Percentiles rank a stretch among this genome's conserved stretches.
phyloP scores from a whole-genome alignment of 2,888 invertebrate genomes.

The Pheosia gnoma region DNA sequence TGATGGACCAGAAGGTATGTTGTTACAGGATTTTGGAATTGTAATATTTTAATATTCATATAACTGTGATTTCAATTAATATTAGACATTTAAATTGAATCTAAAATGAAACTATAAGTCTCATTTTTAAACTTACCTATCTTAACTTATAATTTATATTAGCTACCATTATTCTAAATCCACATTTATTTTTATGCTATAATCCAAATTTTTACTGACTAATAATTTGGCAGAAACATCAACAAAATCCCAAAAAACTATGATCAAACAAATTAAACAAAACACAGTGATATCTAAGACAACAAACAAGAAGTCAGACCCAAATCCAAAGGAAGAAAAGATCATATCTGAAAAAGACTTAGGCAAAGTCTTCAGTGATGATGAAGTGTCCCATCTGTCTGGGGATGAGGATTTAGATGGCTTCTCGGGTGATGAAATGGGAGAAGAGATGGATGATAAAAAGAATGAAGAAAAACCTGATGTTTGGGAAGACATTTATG shows the following conservation, averaged over 20 bases:
- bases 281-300: constrained; percentile 20
- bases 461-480: constrained; percentile 65
- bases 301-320: constrained; percentile 21
- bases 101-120: too few relatives aligned
- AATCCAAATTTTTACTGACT: too few relatives aligned
- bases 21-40: not conserved
- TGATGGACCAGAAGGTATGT: constrained; percentile 51
- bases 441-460: constrained; percentile 37
- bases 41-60: not conserved
- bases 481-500: constrained; percentile 96
- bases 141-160: too few relatives aligned
- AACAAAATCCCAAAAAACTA: constrained; percentile 31
- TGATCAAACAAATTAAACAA: constrained; percentile 28
- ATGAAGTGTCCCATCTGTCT: constrained; percentile 75
- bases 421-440: constrained; percentile 44
- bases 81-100: too few relatives aligned
- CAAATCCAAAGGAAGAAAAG: constrained; percentile 42
- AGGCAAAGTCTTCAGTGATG: constrained; percentile 73
- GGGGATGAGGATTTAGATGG: constrained; percentile 54
- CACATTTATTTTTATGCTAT: too few relatives aligned
- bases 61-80: not conserved
- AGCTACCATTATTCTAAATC: too few relatives aligned
- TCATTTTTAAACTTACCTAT: too few relatives aligned
- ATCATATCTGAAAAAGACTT: constrained; percentile 62
- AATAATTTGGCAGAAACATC: constrained; percentile 44